Evolutionary conservation across 1,140 invertebrate species (phyloP).

Genomic region (Saccostrea cuccullata): DNA sequence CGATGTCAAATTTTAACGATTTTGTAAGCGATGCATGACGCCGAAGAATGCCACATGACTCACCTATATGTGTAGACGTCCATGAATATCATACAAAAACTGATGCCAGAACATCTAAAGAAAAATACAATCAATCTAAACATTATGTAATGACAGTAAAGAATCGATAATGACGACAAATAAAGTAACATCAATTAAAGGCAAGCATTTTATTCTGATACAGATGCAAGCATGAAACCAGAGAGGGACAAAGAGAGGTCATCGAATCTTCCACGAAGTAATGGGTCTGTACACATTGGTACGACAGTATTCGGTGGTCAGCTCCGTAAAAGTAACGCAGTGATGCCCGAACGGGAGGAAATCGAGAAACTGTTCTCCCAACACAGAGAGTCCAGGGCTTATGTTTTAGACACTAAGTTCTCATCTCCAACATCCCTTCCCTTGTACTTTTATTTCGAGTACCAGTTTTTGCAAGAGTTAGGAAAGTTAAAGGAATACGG

Average conservation of each 20-base stretch:
- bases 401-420: background rate
- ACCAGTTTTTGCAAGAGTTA: background rate
- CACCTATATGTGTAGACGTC: no score
- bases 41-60: no score
- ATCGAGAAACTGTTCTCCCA: background rate
- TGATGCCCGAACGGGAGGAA: background rate
- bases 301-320: background rate
- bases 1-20: no score
- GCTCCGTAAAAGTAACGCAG: background rate
- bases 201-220: no score
- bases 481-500: background rate
- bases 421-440: background rate
- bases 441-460: background rate
- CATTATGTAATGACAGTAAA: no score
- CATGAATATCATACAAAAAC: no score
- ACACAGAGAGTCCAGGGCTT: background rate
- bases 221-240: no score
- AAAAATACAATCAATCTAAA: no score
- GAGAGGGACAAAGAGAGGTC: background rate
- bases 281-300: background rate
- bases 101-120: no score
- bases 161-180: no score
- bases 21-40: no score
- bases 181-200: no score
- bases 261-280: background rate